Evolutionary conservation across 2,888 invertebrate species (phyloP).

Genomic region (Acleris holmiana): DNA sequence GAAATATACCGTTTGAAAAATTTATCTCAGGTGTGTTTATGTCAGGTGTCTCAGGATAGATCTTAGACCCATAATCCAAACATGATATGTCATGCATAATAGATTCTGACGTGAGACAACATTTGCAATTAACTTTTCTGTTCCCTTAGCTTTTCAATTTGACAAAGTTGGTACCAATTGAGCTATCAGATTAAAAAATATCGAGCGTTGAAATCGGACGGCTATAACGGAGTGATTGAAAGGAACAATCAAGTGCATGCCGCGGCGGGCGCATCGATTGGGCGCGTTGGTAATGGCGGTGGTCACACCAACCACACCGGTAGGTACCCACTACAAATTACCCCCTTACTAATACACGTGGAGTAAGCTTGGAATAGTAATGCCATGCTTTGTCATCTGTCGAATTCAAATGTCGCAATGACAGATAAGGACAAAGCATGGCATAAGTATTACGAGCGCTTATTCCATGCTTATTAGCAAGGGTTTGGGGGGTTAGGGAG

Average conservation of each 20-base stretch:
- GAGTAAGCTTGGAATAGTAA: too few species aligned
- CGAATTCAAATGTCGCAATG: too few species aligned
- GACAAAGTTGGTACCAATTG: constrained; percentile 1
- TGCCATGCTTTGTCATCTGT: too few species aligned
- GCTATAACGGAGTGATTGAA: constrained; percentile 54
- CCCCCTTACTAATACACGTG: too few species aligned
- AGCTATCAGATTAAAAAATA: constrained; percentile 40
- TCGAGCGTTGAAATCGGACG: constrained; percentile 36
- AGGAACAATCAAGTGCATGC: constrained; percentile 54
- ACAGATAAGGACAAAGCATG: too few species aligned
- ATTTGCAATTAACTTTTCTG: background rate
- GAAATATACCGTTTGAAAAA: too few species aligned
- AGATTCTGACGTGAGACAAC: background rate
- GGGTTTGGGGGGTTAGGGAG: too few species aligned
- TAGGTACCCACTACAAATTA: too few species aligned
- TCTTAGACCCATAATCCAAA: background rate
- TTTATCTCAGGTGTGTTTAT: too few species aligned
- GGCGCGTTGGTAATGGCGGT: constrained; percentile 44
- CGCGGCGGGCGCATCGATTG: constrained; percentile 47
- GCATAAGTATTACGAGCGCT: too few species aligned
- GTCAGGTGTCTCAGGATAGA: background rate
- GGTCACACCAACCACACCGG: constrained; percentile 1
- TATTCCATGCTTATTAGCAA: too few species aligned
- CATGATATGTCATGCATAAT: background rate
- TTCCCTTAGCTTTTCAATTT: background rate